Base-by-base conservation (phyloP, 1,140 invertebrate genomes). In the Conus ventricosus region DNA sequence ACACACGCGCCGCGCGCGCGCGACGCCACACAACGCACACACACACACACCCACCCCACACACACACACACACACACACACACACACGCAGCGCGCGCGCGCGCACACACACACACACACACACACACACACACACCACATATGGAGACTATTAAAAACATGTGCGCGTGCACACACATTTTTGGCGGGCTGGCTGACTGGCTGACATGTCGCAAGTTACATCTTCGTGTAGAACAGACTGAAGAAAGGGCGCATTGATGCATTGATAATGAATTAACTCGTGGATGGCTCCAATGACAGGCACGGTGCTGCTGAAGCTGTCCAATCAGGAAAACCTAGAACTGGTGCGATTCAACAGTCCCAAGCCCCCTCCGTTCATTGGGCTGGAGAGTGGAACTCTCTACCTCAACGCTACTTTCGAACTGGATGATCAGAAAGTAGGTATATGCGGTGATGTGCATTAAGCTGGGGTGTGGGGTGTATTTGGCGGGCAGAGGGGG, bases 61-160 rank as follows among this genome's bases (percentile, higher is more conserved):
- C 71, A 76, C 71, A 76, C 71, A 76, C 71, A 25, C 71, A 76
- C 71, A 25, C 71, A 76, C 71, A 76, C 71, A 76, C 71, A 6
- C 71, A 6, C 71, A 6, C 71, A 6, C 71, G 23, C 71, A n/a
- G 23, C 71, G 23, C 71, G 23, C 71, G 6, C 71, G 6, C 71
- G 6, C 15, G 6, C 71, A 76, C 15, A 76, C 71, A 76, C 71
- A 76, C 71, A 76, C 71, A 76, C 71, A 76, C 71, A 76, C 71
- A 76, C 71, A 25, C 71, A 25, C 71, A 25, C 71, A 25, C 71
- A 25, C 71, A 76, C 71, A 76, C 71, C 71, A 76, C 20, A 25
- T 6, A 76, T 23, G 23, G 4, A 76, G 17, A 76, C 71, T 39
- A 39, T 23, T 23, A 75, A 13, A 6, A 13, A 75, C 71, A 75